These are phyloP conservation scores for Urocolius indicus DNA, from an alignment of 2,113 vertebrate species.

Conservation along the genomic window DNA sequence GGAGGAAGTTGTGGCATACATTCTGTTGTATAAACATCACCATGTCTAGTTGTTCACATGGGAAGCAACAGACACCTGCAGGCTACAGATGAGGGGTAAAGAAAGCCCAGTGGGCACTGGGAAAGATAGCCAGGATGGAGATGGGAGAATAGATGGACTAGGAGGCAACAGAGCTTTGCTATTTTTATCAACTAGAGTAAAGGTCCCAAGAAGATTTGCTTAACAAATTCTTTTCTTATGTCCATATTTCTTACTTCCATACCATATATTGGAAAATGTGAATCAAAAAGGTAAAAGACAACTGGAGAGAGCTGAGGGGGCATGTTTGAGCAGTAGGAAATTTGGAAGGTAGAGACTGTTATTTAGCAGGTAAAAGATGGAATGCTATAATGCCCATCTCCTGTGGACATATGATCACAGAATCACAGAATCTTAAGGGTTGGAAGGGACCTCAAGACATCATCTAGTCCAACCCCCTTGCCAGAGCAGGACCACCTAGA, in stretches of 20 bases:
- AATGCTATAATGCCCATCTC: not conserved
- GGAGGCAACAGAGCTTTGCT: not conserved
- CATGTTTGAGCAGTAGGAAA: not conserved
- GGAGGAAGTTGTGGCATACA: not conserved
- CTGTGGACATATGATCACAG: not conserved
- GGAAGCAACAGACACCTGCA: not conserved
- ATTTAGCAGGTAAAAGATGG: not conserved
- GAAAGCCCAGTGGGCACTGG: not conserved
- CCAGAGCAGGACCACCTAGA: too few species aligned
- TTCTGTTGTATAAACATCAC: not conserved
- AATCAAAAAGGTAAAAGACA: not conserved
- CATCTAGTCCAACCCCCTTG: too few species aligned
- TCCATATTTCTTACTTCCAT: not conserved
- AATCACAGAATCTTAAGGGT: not conserved
- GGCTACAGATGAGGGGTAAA: not conserved
- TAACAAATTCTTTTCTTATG: not conserved
- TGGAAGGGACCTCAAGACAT: too few species aligned
- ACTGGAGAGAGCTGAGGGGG: not conserved
- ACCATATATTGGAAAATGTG: not conserved
- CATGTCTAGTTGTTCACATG: not conserved
- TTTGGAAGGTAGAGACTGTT: not conserved
- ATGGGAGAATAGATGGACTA: not conserved
- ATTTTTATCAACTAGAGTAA: not conserved
- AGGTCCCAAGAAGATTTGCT: not conserved
- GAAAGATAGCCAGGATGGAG: not conserved